Conservation (phyloP, 2,113 vertebrate species). For the Turdus rufiventris region DNA sequence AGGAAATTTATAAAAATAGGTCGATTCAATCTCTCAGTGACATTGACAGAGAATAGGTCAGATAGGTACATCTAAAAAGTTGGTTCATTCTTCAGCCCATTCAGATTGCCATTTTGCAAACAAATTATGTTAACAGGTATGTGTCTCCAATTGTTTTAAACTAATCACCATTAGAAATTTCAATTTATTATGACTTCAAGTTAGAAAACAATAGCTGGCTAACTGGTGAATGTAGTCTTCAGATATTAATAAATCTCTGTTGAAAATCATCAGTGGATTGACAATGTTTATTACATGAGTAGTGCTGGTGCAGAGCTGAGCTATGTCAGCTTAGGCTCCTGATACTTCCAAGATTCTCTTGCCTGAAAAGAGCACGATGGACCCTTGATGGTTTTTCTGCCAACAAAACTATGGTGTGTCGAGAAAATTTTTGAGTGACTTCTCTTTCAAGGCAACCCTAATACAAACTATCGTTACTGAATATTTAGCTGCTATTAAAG, state of each 20-base stretch:
- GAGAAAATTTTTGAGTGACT: neutral
- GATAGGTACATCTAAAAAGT: neutral
- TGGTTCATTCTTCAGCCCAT: neutral
- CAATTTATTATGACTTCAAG: neutral
- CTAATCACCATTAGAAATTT: neutral
- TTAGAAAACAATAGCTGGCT: neutral
- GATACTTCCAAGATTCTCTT: neutral
- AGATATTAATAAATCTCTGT: neutral
- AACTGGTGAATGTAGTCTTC: neutral
- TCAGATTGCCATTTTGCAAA: neutral
- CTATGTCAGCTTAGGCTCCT: neutral
- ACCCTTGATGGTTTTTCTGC: neutral
- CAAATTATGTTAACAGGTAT: neutral
- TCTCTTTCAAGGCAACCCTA: neutral
- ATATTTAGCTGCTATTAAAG: neutral
- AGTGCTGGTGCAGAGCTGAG: neutral
- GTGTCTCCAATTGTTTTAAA: neutral
- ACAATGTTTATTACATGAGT: neutral
- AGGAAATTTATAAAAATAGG: neutral
- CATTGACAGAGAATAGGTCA: neutral
- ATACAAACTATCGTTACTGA: neutral
- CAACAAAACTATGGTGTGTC: neutral
- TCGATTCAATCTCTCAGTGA: neutral
- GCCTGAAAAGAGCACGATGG: neutral
- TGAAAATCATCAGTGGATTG: neutral